Conservation (phyloP, 30 jellyfish, hydroid and myxozoan species). For the Cassiopea xamachana region DNA sequence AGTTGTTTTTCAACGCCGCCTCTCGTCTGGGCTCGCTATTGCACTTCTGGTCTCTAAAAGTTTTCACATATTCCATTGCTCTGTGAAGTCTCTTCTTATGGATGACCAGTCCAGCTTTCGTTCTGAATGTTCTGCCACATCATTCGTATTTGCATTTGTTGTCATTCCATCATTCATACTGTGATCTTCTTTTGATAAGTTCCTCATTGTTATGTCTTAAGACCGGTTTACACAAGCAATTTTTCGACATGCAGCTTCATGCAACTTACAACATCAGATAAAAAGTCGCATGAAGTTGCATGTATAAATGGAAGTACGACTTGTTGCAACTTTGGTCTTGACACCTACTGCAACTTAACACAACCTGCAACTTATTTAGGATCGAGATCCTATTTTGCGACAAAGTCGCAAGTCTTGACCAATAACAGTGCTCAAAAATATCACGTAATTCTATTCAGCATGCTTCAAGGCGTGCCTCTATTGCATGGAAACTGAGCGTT, state of each 20-base stretch:
- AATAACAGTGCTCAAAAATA: constrained; percentile 6
- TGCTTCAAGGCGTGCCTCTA: not conserved
- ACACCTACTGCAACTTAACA: constrained; percentile 10
- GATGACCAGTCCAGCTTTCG: no score
- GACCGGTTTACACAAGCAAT: constrained; percentile 38
- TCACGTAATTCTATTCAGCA: not conserved
- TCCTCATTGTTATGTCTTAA: not conserved
- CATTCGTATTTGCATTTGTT: no score
- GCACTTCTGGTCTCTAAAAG: no score
- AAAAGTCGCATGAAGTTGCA: not conserved
- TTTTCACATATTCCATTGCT: no score
- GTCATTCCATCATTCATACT: no score
- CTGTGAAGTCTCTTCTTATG: no score
- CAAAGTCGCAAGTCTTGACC: constrained; percentile 16
- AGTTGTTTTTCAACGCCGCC: no score
- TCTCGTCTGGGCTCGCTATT: no score
- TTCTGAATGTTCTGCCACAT: no score
- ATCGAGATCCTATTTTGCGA: constrained; percentile 43
- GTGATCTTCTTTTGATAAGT: no score
- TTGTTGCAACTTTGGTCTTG: constrained; percentile 30
- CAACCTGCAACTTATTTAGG: constrained; percentile 29
- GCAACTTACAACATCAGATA: constrained; percentile 23
- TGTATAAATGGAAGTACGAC: constrained; percentile 26
- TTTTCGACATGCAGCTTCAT: constrained; percentile 16
- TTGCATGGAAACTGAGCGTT: not conserved